These are phyloP conservation scores for Electrophaes corylata DNA, from an alignment of 2,888 invertebrate species.

Conservation along the genomic window DNA sequence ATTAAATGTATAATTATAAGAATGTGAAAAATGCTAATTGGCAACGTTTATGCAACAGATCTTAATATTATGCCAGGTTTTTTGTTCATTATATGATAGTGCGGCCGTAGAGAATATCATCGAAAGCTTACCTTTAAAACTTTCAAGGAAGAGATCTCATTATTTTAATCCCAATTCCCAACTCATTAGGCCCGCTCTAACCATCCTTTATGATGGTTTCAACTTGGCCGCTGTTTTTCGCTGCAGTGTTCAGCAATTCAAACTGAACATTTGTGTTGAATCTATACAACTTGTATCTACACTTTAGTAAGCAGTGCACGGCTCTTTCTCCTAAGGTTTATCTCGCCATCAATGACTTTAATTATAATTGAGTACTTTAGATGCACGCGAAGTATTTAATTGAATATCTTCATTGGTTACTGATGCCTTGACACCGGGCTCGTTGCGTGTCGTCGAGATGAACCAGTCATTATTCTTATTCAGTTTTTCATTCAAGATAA, in stretches of 20 bases:
- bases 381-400: constrained; percentile 51
- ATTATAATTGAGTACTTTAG: constrained; percentile 41
- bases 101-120: neutral
- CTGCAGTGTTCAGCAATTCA: too few species aligned
- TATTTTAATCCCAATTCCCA: constrained; percentile 20
- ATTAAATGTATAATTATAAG: constrained; percentile 10
- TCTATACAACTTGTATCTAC: neutral
- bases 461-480: constrained; percentile 37
- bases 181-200: constrained; percentile 1
- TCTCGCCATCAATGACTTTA: constrained; percentile 44
- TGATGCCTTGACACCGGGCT: constrained; percentile 56
- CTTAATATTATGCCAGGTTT: constrained; percentile 6
- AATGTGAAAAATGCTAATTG: constrained; percentile 6
- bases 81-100: constrained; percentile 3
- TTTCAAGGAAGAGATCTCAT: constrained; percentile 28
- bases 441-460: constrained; percentile 47
- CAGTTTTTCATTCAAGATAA: constrained; percentile 20
- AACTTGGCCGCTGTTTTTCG: neutral
- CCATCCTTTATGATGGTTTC: neutral
- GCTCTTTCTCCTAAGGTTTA: constrained; percentile 31
- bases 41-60: constrained; percentile 5
- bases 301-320: constrained; percentile 5
- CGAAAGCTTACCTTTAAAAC: neutral
- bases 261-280: neutral
- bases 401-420: constrained; percentile 65